Conservation (phyloP, 2,888 invertebrate species). For the Drosophila nr. medialis region DNA sequence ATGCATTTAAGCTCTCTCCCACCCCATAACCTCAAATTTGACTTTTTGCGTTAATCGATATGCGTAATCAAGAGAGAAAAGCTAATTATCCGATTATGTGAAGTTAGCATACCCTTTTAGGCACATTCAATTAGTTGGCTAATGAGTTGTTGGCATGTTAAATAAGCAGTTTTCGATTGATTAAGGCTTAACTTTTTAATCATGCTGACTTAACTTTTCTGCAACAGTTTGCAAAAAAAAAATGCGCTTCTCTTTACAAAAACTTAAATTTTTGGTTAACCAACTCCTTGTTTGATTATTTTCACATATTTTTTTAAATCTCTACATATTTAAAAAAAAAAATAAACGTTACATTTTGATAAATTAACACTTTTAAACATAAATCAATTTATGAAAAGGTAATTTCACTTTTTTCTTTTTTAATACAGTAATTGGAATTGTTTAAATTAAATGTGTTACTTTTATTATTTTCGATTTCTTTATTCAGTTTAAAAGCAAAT, state of each 20-base stretch:
- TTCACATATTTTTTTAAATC: not conserved
- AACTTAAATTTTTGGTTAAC: not conserved
- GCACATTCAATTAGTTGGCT: not conserved
- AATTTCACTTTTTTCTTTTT: not conserved
- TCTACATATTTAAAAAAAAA: too few species aligned
- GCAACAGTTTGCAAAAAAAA: not conserved
- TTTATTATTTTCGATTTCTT: not conserved
- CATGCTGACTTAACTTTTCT: too few species aligned
- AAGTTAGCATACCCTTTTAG: slow-evolving; percentile 16
- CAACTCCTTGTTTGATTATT: not conserved
- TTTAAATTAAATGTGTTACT: not conserved
- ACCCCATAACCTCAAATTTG: not conserved
- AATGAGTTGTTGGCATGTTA: not conserved
- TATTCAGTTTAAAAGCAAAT: not conserved
- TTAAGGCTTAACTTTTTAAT: not conserved
- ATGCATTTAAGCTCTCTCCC: slow-evolving; percentile 58
- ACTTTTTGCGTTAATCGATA: slow-evolving; percentile 56
- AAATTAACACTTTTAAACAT: not conserved
- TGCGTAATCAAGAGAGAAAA: slow-evolving; percentile 38
- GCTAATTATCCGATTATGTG: slow-evolving; percentile 15
- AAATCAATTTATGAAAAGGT: not conserved
- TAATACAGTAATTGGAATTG: not conserved
- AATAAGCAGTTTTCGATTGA: slow-evolving; percentile 1
- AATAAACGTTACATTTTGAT: not conserved
- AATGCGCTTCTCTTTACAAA: not conserved